A percentile compares a stretch with the other conserved stretches of the same genome.
Conservation (phyloP, 2,797 vertebrate genomes). For the Salarias fasciatus region DNA sequence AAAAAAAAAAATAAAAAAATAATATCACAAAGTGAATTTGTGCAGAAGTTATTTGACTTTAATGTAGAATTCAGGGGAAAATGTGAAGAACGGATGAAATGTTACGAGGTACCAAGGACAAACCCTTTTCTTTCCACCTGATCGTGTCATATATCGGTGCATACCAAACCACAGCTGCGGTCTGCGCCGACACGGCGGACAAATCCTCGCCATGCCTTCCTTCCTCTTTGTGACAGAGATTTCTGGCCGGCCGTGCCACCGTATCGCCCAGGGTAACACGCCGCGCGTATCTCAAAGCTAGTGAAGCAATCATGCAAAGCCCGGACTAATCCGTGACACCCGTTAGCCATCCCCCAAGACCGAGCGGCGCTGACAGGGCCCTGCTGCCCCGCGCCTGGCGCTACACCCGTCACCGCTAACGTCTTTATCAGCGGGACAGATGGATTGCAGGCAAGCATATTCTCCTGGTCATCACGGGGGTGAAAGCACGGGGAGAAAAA, state of each 20-base stretch:
- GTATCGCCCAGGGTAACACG: slow-evolving; percentile 44
- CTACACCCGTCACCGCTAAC: slow-evolving; percentile 69
- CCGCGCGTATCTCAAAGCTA: slow-evolving; percentile 44
- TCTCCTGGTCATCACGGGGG: slow-evolving; percentile 52
- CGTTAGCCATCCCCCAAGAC: slow-evolving; percentile 62
- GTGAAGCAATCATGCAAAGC: slow-evolving; percentile 73
- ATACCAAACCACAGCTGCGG: not conserved
- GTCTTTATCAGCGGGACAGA: slow-evolving; percentile 75
- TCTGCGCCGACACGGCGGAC: slow-evolving; percentile 8
- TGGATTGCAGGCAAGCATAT: slow-evolving; percentile 57
- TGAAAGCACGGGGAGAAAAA: not conserved
- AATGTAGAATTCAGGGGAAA: too few species aligned
- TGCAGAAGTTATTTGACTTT: too few species aligned
- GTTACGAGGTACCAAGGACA: too few species aligned
- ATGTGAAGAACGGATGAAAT: too few species aligned
- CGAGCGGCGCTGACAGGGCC: slow-evolving; percentile 54
- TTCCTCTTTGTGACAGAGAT: slow-evolving; percentile 33
- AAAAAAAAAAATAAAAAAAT: slow-evolving; percentile 10
- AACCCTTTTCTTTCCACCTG: too few species aligned
- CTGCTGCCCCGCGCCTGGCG: slow-evolving; percentile 49
- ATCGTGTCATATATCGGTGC: too few species aligned
- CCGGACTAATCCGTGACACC: slow-evolving; percentile 68
- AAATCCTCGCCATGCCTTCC: slow-evolving; percentile 35
- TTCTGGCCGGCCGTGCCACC: slow-evolving; percentile 26
- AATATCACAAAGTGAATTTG: not conserved